Conservation (phyloP, 1,140 invertebrate species). For the Philotrypesis tridentata region DNA sequence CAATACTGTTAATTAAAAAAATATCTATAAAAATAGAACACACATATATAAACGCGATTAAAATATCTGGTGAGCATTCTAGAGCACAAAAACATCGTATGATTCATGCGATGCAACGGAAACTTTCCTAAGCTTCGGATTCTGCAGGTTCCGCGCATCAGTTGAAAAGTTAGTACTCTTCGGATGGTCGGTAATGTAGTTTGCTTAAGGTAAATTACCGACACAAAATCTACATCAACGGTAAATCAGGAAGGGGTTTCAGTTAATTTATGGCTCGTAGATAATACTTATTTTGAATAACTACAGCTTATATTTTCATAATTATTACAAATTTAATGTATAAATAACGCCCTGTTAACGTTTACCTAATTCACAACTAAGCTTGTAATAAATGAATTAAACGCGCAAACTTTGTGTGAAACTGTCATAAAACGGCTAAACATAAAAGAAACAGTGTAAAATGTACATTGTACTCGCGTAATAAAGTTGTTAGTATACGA, state of each 20-base stretch:
- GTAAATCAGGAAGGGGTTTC: not conserved
- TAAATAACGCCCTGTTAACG: too few relatives aligned
- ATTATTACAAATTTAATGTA: too few relatives aligned
- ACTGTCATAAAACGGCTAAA: too few relatives aligned
- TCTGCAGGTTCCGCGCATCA: not conserved
- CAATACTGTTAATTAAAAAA: not conserved
- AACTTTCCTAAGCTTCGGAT: not conserved
- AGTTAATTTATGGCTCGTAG: not conserved
- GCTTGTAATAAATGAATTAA: too few relatives aligned
- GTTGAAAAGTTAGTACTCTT: constrained; percentile 2
- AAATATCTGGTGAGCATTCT: not conserved
- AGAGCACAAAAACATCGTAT: not conserved
- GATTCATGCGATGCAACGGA: not conserved
- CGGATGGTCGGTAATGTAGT: constrained; percentile 48
- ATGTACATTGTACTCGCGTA: too few relatives aligned
- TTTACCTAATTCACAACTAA: too few relatives aligned
- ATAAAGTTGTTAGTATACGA: too few relatives aligned
- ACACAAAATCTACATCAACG: not conserved
- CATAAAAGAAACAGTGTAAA: too few relatives aligned
- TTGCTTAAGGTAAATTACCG: not conserved
- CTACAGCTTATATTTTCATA: too few relatives aligned
- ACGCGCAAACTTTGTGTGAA: too few relatives aligned
- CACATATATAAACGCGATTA: not conserved
- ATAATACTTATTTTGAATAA: too few relatives aligned
- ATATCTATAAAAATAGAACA: not conserved